Evolutionary conservation across 2,113 vertebrate genomes (phyloP).

Genomic region (Hyperopisus bebe): DNA sequence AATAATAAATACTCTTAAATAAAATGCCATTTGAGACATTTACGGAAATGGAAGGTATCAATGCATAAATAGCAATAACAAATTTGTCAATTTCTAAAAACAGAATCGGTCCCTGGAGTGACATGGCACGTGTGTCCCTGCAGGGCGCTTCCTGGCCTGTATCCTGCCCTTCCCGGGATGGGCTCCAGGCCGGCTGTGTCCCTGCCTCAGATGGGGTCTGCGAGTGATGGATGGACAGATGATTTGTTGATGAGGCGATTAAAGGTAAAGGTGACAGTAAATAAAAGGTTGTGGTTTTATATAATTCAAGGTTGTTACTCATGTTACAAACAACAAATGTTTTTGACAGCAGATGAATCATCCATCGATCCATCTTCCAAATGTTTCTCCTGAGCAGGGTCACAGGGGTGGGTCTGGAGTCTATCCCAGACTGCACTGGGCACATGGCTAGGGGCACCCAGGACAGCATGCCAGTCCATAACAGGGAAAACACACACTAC

Average conservation of each 20-base stretch:
- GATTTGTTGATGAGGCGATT: neutral
- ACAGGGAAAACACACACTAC: neutral
- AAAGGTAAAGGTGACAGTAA: slow-evolving; percentile 1
- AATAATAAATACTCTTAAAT: neutral
- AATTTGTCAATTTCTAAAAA: neutral
- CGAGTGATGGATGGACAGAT: neutral
- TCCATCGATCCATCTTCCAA: neutral
- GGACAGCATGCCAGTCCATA: neutral
- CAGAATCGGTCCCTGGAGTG: neutral
- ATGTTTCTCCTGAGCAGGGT: neutral
- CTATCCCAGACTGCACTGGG: neutral
- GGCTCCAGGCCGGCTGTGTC: neutral
- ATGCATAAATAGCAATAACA: neutral
- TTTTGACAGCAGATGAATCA: neutral
- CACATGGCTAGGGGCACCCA: neutral
- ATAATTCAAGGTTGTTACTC: slow-evolving; percentile 1
- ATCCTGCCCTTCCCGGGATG: neutral
- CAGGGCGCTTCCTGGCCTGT: neutral
- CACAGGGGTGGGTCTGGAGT: neutral
- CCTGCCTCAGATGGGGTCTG: neutral
- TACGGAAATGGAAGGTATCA: neutral
- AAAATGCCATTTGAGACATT: neutral
- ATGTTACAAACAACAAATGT: slow-evolving; percentile 1
- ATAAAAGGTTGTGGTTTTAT: slow-evolving; percentile 1
- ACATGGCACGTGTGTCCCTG: neutral